A percentile compares a stretch with the other conserved stretches of the same genome.
Conservation (phyloP, 2,797 vertebrate genomes). For the Tachyglossus aculeatus region DNA sequence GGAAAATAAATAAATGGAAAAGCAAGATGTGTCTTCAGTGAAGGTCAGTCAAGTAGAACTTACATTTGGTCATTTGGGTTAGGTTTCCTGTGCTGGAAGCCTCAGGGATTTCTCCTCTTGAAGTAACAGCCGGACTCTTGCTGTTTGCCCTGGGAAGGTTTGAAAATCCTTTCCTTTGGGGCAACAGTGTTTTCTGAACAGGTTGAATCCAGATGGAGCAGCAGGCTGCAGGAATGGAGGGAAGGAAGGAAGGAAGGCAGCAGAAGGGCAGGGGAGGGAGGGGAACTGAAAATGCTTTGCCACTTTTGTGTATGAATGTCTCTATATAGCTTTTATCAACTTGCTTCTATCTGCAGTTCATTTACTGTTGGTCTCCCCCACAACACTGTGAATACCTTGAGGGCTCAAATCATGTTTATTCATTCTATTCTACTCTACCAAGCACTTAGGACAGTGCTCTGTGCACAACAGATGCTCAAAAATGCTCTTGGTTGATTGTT, state of each 20-base stretch:
- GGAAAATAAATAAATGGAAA: background rate
- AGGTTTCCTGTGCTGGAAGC: slow-evolving; percentile 6
- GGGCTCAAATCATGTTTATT: too few relatives aligned
- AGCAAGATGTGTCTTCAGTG: background rate
- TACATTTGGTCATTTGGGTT: slow-evolving; percentile 19
- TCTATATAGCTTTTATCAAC: too few relatives aligned
- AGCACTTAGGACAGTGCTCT: too few relatives aligned
- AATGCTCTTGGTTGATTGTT: too few relatives aligned
- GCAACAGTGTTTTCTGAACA: slow-evolving; percentile 3
- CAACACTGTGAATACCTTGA: too few relatives aligned
- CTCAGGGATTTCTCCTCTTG: slow-evolving; percentile 9
- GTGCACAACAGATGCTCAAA: too few relatives aligned
- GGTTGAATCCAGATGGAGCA: background rate
- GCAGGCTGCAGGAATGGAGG: background rate
- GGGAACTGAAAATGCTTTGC: too few relatives aligned
- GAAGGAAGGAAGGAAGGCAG: background rate
- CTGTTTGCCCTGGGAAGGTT: background rate
- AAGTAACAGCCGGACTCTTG: slow-evolving; percentile 21
- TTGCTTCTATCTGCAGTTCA: too few relatives aligned
- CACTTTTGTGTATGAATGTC: too few relatives aligned
- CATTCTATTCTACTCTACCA: too few relatives aligned
- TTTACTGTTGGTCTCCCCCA: too few relatives aligned
- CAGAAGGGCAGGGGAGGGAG: background rate
- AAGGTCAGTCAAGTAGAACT: slow-evolving; percentile 11
- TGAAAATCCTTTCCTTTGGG: background rate